Conservation (phyloP, 2,888 invertebrate genomes). For the Ditylenchus weischeri region DNA sequence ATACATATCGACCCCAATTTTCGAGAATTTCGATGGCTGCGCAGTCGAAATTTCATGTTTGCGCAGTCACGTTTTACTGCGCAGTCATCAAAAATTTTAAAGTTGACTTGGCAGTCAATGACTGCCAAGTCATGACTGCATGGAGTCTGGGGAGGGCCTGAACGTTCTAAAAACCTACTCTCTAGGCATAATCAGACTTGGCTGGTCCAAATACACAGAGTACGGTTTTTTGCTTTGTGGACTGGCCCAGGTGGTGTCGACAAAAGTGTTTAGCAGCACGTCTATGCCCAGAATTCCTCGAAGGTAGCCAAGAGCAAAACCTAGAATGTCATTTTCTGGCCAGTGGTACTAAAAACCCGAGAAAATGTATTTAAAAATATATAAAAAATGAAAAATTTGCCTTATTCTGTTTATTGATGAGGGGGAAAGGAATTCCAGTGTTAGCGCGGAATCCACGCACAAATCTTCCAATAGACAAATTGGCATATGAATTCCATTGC, state of each 20-base stretch:
- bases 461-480: not conserved
- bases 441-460: not conserved
- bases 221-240: constrained; percentile 19
- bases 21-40: no score
- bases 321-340: constrained; percentile 6
- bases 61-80: no score
- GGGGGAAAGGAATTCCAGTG: not conserved
- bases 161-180: not conserved
- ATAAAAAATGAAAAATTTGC: no score
- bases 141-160: no score
- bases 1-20: no score
- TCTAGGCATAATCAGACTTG: constrained; percentile 7
- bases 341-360: not conserved
- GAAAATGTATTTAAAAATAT: no score
- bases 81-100: no score
- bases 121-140: no score
- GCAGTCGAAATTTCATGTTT: no score
- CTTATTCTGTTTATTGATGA: not conserved
- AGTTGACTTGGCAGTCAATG: no score
- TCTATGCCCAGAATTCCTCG: constrained; percentile 4
- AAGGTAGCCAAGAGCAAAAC: constrained; percentile 14
- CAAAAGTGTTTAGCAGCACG: constrained; percentile 13
- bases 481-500: not conserved
- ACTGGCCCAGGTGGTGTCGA: constrained; percentile 26
- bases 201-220: constrained; percentile 22